Conservation (phyloP, 2,797 vertebrate genomes). For the Sebastes minor region DNA sequence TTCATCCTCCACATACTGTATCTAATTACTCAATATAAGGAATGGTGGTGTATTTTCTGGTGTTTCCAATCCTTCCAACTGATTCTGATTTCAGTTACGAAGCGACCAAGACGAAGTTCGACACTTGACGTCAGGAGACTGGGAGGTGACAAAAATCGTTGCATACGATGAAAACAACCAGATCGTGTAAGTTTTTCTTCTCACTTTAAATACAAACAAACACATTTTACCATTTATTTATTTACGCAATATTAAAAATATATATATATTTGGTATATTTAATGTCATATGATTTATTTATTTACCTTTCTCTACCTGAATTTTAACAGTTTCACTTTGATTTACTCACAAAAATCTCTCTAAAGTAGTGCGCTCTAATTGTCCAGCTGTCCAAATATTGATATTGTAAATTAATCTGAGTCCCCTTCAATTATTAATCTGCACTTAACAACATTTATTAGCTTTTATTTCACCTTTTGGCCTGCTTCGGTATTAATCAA, state of each 20-base stretch:
- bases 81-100: slow-evolving; percentile 76
- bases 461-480: neutral
- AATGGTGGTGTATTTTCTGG: neutral
- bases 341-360: neutral
- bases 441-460: neutral
- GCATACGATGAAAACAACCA: slow-evolving; percentile 90
- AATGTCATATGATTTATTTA: too few relatives aligned
- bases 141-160: slow-evolving; percentile 94
- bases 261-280: too few relatives aligned
- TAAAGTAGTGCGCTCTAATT: neutral
- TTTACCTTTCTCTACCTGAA: neutral
- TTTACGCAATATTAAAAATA: too few relatives aligned
- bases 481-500: neutral
- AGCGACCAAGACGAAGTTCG: slow-evolving; percentile 88
- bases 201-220: neutral
- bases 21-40: neutral
- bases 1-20: neutral
- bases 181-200: slow-evolving; percentile 85
- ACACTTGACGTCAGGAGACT: slow-evolving; percentile 93
- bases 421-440: neutral
- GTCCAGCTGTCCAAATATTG: neutral
- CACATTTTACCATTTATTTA: too few relatives aligned
- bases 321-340: neutral
- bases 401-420: neutral
- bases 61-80: neutral